These are phyloP conservation scores for Drosophila pruinosa DNA, from an alignment of 1,140 invertebrate species.

Conservation along the genomic window DNA sequence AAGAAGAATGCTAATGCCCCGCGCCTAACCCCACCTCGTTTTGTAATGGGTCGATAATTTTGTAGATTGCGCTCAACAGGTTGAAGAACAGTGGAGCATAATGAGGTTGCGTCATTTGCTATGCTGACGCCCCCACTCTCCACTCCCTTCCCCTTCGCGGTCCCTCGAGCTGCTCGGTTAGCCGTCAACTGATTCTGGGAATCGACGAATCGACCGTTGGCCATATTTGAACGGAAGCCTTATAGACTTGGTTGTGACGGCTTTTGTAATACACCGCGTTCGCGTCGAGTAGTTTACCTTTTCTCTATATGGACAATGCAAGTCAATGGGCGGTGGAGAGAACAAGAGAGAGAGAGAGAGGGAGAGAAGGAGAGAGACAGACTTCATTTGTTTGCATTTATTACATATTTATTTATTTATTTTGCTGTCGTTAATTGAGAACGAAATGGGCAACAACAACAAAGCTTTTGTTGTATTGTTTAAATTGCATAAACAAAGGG, in stretches of 20 bases:
- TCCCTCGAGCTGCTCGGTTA: background rate
- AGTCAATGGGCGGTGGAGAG: constrained; percentile 3
- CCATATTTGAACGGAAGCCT: constrained; percentile 67
- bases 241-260: constrained; percentile 33
- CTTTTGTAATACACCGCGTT: constrained; percentile 20
- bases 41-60: constrained; percentile 40
- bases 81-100: constrained; percentile 30
- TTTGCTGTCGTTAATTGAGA: constrained; percentile 57
- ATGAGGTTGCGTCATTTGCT: constrained; percentile 52
- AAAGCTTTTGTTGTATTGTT: constrained; percentile 28
- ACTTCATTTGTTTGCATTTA: constrained; percentile 15
- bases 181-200: constrained; percentile 29
- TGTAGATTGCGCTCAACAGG: constrained; percentile 44
- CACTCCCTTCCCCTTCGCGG: background rate
- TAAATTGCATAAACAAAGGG: constrained; percentile 35
- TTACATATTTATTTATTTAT: constrained; percentile 31
- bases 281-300: constrained; percentile 7
- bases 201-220: constrained; percentile 14
- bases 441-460: constrained; percentile 39
- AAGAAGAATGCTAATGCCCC: background rate
- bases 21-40: background rate
- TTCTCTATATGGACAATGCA: constrained; percentile 46
- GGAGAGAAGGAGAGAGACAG: background rate
- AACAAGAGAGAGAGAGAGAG: background rate
- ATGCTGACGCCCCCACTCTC: constrained; percentile 33